Base-by-base conservation (phyloP, 2,888 invertebrate genomes). In the Phyto melanocephala region DNA sequence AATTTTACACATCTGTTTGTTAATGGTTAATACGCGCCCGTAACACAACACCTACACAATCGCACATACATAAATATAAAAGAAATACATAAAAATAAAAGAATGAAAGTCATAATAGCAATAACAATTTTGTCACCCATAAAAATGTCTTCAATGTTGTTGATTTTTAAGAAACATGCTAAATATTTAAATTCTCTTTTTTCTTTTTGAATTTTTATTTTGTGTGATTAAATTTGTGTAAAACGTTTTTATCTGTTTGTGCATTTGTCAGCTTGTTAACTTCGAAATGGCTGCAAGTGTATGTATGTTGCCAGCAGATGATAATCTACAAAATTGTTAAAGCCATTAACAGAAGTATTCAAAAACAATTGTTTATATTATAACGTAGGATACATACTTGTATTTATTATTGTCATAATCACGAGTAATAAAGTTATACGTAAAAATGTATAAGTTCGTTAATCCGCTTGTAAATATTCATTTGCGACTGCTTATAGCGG, bases 71-170 rank as follows among this genome's bases (percentile, higher is more conserved):
- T 22, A 58, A 4, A 40, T 20, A 22, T 7, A 40, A 54, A 33
- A 28, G 6, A 24, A 33, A 24, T 52, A 6, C 33, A 56, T 28
- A 33, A 7, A 17, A 11, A 60, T 10, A 40, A 42, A 42, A 37
- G n/a, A 15, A 35, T 56, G 4, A 70, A n/a, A 45, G 42, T 47
- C 33, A 60, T 60, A 80, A 75, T 71, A 74, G 56, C 35, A 68
- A 81, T 70, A 65, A 76, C 67, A 65, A 71, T 72, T 67, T 50
- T 50, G 58, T 33, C 75, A 60, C 7, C 52, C 10, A 71, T 67
- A 52, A 74, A 60, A 45, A 40, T 24, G 1, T 70, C 28, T 58
- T 45, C 60, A 80, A 62, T 37, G 22, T 17, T 33, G 17, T 28
- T 3, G 7, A n/a, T 40, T 17, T 37, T 37, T 15, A 37, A 8